Evolutionary conservation across 2,113 vertebrate genomes (phyloP), one percentile per base, ranked within the genome.

Genomic region (Nesoenas mayeri): DNA sequence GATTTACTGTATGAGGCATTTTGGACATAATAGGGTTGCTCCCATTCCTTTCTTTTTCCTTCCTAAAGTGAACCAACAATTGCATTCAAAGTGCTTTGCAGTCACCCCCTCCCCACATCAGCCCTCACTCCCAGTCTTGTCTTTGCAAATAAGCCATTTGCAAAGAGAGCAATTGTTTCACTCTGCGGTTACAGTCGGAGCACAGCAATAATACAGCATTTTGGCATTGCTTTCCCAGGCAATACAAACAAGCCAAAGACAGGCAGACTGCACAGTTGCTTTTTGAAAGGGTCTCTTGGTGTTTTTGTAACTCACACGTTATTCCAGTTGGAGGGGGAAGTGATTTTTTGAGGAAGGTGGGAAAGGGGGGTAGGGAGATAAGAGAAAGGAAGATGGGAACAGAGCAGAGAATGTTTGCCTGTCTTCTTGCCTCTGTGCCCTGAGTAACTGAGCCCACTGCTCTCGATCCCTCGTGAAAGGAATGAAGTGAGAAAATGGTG

Each of bases 401-500:
- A 5, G 95, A 87, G 64, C 73, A 83, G 92, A 91, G 89, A 93
- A 93, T 96, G 95, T 93, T 96, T 96, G 71, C 91, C 91, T 93
- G 81, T 95, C 96, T 95, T 91, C 90, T 95, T 94, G 97, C 87
- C 89, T 96, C 96, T 89, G 91, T 96, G 74, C 78, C 93, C 95
- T 95, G 90, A 77, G 97, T 96, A 98, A 98, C 94, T 89, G 96
- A 97, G 94, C 96, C 97, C 95, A 96, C 89, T 38, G 64, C 79
- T 96, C 97, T 97, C 72, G 28, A 67, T 96, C 77, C 15, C 19
- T 29, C 34, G 79, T 44, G n/a, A 89, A 93, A 92, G 92, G 95
- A 97, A 93, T 96, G 96, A 98, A 98, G 94, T 97, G 85, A 96
- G 97, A 98, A 98, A 98, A 98, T 98, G 98, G 98, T 97, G 98